Evolutionary conservation across 1,140 invertebrate species (phyloP).

Genomic region (Adoxophyes honmai): DNA sequence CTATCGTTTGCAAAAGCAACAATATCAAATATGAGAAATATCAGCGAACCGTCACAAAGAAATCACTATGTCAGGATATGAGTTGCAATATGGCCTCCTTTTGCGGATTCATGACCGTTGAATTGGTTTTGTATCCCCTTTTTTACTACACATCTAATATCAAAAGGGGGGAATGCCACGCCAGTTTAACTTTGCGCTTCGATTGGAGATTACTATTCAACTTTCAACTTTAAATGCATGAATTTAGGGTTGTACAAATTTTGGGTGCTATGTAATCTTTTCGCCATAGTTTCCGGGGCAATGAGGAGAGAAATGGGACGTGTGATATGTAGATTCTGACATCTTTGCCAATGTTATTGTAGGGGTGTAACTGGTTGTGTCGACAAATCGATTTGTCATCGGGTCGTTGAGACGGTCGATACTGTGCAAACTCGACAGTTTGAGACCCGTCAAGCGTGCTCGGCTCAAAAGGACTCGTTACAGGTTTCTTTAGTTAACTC

Average conservation of each 20-base stretch:
- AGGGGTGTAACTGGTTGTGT: constrained; percentile 35
- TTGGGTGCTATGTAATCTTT: not conserved
- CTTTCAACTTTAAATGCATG: not conserved
- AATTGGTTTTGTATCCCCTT: constrained; percentile 14
- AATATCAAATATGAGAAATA: not conserved
- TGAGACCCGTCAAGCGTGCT: no score
- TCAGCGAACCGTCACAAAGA: constrained; percentile 4
- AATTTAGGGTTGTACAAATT: not conserved
- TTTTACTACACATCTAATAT: constrained; percentile 12
- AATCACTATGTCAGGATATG: constrained; percentile 1
- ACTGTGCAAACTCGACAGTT: no score
- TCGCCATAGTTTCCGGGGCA: constrained; percentile 11
- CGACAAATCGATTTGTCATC: constrained; percentile 39
- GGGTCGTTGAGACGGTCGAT: not conserved
- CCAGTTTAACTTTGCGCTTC: not conserved
- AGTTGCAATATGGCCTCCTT: constrained; percentile 18
- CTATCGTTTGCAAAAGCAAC: not conserved
- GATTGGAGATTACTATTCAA: not conserved
- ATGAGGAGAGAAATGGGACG: constrained; percentile 46
- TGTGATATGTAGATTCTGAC: constrained; percentile 53
- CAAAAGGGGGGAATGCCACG: constrained; percentile 1
- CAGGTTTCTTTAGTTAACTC: no score
- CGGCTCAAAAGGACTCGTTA: no score
- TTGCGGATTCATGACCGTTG: constrained; percentile 11
- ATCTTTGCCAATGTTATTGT: constrained; percentile 44